phyloP scores from a whole-genome alignment of 2,888 invertebrate species.

The Hyposoter didymator region DNA sequence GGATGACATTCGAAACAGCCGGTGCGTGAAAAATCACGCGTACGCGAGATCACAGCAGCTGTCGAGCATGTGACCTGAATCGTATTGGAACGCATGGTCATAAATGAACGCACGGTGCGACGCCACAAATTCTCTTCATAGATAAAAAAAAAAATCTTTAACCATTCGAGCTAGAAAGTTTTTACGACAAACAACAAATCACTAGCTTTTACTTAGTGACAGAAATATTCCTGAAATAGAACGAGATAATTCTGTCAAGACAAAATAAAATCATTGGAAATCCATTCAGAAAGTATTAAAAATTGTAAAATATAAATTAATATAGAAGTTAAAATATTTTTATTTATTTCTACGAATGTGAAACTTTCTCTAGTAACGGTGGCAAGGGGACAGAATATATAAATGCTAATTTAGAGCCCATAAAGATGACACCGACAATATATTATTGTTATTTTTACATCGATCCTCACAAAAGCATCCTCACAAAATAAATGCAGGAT shows the following conservation, averaged over 20 bases:
- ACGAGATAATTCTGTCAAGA: background rate
- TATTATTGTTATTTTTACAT: background rate
- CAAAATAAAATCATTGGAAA: background rate
- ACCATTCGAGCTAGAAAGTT: background rate
- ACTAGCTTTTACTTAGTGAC: background rate
- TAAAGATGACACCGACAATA: background rate
- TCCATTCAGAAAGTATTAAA: too few relatives aligned
- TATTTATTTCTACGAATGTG: too few relatives aligned
- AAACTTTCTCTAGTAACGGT: too few relatives aligned
- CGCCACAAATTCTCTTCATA: background rate
- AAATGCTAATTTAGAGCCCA: background rate
- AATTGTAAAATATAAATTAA: too few relatives aligned
- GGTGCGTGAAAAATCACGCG: slow-evolving; percentile 78
- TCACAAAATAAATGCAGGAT: slow-evolving; percentile 18
- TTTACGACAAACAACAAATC: background rate
- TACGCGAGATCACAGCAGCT: slow-evolving; percentile 50
- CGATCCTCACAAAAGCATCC: background rate
- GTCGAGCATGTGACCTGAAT: slow-evolving; percentile 35
- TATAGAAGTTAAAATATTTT: too few relatives aligned
- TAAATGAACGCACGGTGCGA: slow-evolving; percentile 14
- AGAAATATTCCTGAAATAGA: background rate
- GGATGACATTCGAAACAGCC: slow-evolving; percentile 75
- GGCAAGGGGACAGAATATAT: too few relatives aligned
- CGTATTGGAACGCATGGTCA: slow-evolving; percentile 9
- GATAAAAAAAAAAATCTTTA: slow-evolving; percentile 1